Evolutionary conservation across 2,797 vertebrate genomes (phyloP).

Genomic region (Hypotaenidia philippensis): DNA sequence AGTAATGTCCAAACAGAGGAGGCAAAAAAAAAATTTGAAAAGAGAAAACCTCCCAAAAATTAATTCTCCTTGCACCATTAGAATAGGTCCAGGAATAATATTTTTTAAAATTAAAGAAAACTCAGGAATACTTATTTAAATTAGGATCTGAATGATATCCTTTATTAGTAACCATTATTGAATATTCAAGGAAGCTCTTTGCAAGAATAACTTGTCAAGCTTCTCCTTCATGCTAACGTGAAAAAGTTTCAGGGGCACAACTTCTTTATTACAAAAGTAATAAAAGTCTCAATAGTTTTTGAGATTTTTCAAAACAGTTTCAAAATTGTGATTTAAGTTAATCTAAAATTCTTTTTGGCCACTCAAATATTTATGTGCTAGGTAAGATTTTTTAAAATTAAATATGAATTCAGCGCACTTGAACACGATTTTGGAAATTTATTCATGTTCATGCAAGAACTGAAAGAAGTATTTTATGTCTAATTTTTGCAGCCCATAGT

Average conservation of each 20-base stretch:
- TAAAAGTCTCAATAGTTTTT: not conserved
- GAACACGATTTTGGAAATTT: not conserved
- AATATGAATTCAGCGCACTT: not conserved
- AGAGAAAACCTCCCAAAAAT: not conserved
- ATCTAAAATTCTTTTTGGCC: not conserved
- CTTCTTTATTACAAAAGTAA: not conserved
- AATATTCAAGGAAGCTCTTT: not conserved
- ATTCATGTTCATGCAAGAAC: not conserved
- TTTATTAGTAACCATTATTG: not conserved
- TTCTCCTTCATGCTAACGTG: not conserved
- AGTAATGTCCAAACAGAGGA: not conserved
- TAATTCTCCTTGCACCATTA: not conserved
- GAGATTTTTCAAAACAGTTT: not conserved
- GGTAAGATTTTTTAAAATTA: not conserved
- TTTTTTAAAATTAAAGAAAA: not conserved
- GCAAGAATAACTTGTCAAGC: not conserved
- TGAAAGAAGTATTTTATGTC: not conserved
- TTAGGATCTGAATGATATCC: not conserved
- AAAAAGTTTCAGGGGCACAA: not conserved
- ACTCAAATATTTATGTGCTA: not conserved
- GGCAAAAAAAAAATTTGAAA: fast-evolving
- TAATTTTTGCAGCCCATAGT: not conserved
- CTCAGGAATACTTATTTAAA: not conserved
- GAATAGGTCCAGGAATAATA: not conserved
- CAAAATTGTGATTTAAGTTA: not conserved